Evolutionary conservation across 2,797 vertebrate species (phyloP), one percentile per base, ranked within the genome.

Genomic region (Esox masquinongy): DNA sequence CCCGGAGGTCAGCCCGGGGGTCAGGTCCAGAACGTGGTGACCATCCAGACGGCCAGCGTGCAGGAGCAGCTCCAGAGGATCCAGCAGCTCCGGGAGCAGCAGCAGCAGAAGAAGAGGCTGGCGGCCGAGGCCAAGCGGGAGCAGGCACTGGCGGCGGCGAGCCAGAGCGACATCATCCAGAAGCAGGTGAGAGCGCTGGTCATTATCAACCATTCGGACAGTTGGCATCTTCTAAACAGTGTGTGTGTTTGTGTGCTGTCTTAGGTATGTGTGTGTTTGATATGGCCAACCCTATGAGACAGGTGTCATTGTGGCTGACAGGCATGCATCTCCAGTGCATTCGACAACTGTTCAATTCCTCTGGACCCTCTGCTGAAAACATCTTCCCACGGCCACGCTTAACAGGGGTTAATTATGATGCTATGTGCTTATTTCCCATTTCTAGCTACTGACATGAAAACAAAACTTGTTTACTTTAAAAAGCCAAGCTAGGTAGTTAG

Each of bases 21-120:
- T 56, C 95, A 96, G 91, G 91, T 96, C 84, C 95, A 96, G 83
- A 97, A 96, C 63, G 96, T 97, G 81, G 96, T 98, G 73, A 93
- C 96, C 82, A 95, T 98, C 87, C 97, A 97, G 92, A 94, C 97
- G 73, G 95, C 97, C 76, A 97, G 96, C 77, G 96, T 97, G 81
- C 97, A 97, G 90, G 97, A 97, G 92, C 97, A 98, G 86, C 93
- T 98, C 86, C 96, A 97, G 84, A 92, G 96, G 88, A 97, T 97
- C 91, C 96, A 98, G 92, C 97, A 98, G 93, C 94, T 99, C 83
- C 91, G 96, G 88, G 97, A 97, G 51, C 97, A 98, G 91, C 97
- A 97, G 73, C 96, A 97, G 88, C 95, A 96, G 94, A 97, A 96
- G 93, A 97, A 98, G 85, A 95, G 94, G 88, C 96, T 95, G 81